Percentiles rank a stretch among this genome's conserved stretches.
phyloP scores from a whole-genome alignment of 2,888 invertebrate genomes.

The Notodonta ziczac region DNA sequence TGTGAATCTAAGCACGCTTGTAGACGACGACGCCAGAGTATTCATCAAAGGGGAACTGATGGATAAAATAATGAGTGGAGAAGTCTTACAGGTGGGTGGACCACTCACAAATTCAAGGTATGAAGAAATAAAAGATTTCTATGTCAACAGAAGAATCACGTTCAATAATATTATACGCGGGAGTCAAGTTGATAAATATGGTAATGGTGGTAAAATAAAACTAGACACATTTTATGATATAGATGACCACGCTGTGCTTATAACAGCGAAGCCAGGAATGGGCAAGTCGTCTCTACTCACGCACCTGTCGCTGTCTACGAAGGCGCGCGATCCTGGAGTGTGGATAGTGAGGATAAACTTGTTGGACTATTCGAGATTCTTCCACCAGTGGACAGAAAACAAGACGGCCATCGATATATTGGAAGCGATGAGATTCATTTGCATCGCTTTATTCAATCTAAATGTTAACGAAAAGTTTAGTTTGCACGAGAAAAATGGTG shows the following conservation, averaged over 20 bases:
- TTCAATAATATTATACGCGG: background rate
- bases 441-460: constrained; percentile 6
- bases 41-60: constrained; percentile 18
- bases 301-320: constrained; percentile 15
- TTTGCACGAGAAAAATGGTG: constrained; percentile 2
- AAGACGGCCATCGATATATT: constrained; percentile 8
- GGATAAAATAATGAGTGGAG: constrained; percentile 10
- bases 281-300: constrained; percentile 26
- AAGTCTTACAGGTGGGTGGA: constrained; percentile 18
- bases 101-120: constrained; percentile 9
- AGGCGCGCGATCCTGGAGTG: constrained; percentile 9
- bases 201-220: background rate
- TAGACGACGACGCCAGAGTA: constrained; percentile 9
- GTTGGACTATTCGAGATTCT: constrained; percentile 14
- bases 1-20: constrained; percentile 11
- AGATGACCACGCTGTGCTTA: background rate
- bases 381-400: constrained; percentile 17
- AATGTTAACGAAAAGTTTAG: constrained; percentile 3
- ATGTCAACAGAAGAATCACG: constrained; percentile 19
- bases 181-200: too few species aligned
- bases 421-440: constrained; percentile 13
- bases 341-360: constrained; percentile 23
- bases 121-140: constrained; percentile 21
- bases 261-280: constrained; percentile 11
- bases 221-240: background rate